A percentile compares a stretch with the other conserved stretches of the same genome.
Conservation (phyloP, 2,888 invertebrate genomes). For the Protophormia terraenovae region DNA sequence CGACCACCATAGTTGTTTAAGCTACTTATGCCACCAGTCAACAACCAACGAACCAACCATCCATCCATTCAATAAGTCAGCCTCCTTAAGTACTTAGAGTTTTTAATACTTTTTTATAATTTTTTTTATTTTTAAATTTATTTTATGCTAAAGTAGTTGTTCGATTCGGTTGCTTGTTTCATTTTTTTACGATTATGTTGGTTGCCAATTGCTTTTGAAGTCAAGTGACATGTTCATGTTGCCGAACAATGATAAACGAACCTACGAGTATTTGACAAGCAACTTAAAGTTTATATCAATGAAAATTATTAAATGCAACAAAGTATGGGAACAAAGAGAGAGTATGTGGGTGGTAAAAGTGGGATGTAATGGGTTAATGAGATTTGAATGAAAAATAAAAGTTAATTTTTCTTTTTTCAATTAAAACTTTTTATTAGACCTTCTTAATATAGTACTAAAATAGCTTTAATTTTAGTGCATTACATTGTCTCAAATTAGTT, state of each 20-base stretch:
- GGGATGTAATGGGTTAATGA: neutral
- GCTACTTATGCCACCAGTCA: constrained; percentile 72
- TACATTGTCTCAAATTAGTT: too few relatives aligned
- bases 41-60: too few relatives aligned
- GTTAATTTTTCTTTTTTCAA: constrained; percentile 9
- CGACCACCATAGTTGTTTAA: constrained; percentile 79
- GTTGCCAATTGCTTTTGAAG: constrained; percentile 37
- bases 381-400: neutral
- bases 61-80: too few relatives aligned
- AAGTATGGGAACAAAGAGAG: too few relatives aligned
- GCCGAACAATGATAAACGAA: constrained; percentile 6
- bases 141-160: neutral
- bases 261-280: neutral
- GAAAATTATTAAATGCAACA: neutral
- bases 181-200: constrained; percentile 3
- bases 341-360: constrained; percentile 20
- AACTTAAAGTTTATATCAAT: neutral
- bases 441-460: too few relatives aligned
- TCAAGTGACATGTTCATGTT: constrained; percentile 51
- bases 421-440: too few relatives aligned
- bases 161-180: neutral
- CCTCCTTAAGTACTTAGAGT: constrained; percentile 58
- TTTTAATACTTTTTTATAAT: constrained; percentile 19
- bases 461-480: too few relatives aligned
- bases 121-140: constrained; percentile 12